Base-by-base conservation (phyloP, 2,113 vertebrate genomes). In the Zeus faber region DNA sequence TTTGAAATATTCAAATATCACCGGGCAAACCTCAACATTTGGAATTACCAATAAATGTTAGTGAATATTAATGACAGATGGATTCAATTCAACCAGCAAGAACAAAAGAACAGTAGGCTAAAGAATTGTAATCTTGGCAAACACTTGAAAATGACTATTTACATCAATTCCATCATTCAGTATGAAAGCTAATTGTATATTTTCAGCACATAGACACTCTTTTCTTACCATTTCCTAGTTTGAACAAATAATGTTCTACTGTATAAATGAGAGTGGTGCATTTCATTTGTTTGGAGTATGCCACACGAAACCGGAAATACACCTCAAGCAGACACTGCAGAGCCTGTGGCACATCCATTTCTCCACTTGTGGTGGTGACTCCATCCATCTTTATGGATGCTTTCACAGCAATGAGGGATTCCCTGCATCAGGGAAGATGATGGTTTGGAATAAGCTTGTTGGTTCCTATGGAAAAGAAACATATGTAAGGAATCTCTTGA, bases 321-420 rank as follows among this genome's bases (percentile, higher is more conserved):
- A 47, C 45, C 45, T 48, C 25, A 48, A 46, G 1, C 13, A 48
- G 46, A 48, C 46, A 26, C 46, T 48, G 46, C 46, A 49, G 24
- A 49, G 46, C 46, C 46, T 49, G 46, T 49, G 46, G 24, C 11
- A 49, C 46, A 49, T 49, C 46, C 46, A 49, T 49, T 49, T 27
- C 13, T 27, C 22, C 46, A 49, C 23, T 27, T 26, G 24, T 27
- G 24, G 26, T 24, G 11, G 14, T 47, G 22, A 25, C 45, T 47
- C 45, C 9, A 47, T 46, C 44, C 46, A 49, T 49, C 46, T 27
- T 27, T 7, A 49, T 27, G 22, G 46, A 26, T 49, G 46, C 46
- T 49, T 49, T 49, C 24, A 27, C 14, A 16, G 46, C 46, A 49
- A 49, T 22, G 24, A 49, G 11, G 24, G 46, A 49, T 49, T 27